Conservation (phyloP, 64 coral and sea anemone genomes). For the Stichodactyla mertensii region DNA sequence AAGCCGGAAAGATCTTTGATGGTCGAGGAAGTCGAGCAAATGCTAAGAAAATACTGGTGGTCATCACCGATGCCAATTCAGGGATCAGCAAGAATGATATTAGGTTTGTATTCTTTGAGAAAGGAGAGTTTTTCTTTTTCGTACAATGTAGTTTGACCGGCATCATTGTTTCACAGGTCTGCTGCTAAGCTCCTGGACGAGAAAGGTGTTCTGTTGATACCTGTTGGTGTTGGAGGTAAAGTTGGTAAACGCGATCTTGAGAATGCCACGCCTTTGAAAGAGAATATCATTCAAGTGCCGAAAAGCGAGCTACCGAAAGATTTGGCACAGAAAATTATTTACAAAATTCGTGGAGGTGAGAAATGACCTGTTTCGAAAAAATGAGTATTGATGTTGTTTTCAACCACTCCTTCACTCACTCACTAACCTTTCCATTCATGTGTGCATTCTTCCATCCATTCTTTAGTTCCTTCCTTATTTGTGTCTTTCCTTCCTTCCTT, state of each 20-base stretch:
- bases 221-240: conserved; percentile 51
- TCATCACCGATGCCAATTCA: conserved; percentile 64
- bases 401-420: too few species aligned
- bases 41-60: conserved; percentile 69
- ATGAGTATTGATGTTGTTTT: neutral
- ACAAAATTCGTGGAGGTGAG: conserved; percentile 31
- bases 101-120: neutral
- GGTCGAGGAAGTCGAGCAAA: conserved; percentile 20
- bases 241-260: conserved; percentile 35
- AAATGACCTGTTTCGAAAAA: neutral
- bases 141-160: neutral
- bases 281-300: conserved; percentile 39
- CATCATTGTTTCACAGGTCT: neutral
- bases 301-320: conserved; percentile 27
- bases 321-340: conserved; percentile 36
- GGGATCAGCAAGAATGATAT: conserved; percentile 17
- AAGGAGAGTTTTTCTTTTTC: neutral
- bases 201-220: conserved; percentile 21
- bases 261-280: conserved; percentile 38
- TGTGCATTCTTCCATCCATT: too few species aligned
- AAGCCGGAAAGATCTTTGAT: conserved; percentile 42
- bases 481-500: too few species aligned
- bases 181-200: conserved; percentile 41
- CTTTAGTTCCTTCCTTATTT: too few species aligned
- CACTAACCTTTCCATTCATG: too few species aligned